phyloP scores from a whole-genome alignment of 2,113 vertebrate species.

The Tamias sibiricus region DNA sequence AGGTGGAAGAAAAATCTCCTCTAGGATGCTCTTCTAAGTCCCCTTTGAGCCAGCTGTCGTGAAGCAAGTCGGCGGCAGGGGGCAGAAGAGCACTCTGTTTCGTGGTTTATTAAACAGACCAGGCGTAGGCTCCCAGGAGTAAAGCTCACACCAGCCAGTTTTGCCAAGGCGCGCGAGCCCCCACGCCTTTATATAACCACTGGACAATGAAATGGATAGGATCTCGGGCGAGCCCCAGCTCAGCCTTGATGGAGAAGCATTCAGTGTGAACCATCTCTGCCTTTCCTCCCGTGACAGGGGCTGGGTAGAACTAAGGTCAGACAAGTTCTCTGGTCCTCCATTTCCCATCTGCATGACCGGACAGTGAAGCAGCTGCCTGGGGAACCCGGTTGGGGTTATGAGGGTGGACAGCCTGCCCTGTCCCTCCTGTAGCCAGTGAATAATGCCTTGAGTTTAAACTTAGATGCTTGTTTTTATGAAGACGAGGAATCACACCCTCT shows the following conservation, averaged over 20 bases:
- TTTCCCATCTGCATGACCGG: fast-evolving
- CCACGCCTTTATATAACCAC: fast-evolving
- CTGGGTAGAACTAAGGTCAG: background rate
- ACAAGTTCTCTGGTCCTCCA: fast-evolving
- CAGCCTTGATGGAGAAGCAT: background rate
- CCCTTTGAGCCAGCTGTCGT: background rate
- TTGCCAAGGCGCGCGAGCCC: too few relatives aligned
- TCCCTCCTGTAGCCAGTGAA: background rate
- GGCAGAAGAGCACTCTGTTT: conserved; percentile 63
- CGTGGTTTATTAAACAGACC: fast-evolving
- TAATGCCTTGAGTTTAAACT: background rate
- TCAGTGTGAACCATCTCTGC: too few relatives aligned
- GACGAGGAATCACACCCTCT: background rate
- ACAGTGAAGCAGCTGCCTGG: background rate
- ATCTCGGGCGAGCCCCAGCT: background rate
- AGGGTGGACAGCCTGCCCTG: background rate
- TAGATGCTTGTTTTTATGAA: background rate
- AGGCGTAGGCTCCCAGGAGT: fast-evolving
- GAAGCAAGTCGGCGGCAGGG: conserved; percentile 37
- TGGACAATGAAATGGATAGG: background rate
- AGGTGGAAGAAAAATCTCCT: background rate
- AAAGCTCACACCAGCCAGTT: background rate
- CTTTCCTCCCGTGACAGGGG: background rate
- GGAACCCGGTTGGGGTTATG: background rate
- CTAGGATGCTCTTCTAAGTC: too few relatives aligned